Base-by-base conservation (phyloP, 2,113 vertebrate genomes). In the Apeltes quadracus region DNA sequence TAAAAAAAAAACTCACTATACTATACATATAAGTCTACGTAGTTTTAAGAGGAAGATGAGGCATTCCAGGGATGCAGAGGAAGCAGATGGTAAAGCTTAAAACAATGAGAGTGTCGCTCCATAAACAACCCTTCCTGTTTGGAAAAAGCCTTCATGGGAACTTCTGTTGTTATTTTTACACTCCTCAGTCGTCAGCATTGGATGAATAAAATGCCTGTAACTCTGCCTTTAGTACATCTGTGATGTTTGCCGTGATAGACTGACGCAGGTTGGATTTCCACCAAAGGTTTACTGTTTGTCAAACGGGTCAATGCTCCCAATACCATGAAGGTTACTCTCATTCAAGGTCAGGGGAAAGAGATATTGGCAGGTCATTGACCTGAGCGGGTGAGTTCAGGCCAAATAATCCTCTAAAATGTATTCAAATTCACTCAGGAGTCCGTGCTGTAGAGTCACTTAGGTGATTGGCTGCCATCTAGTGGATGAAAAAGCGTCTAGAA, bases 381-480 rank as follows among this genome's bases (percentile, higher is more conserved):
- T 4, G n/a, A 36, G 7, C 11, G 13, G 36, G 2, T 13, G 27
- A 53, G 1, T 14, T 8, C 0, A 27, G 29, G 18, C 8, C 8
- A 11, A 25, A 4, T 9, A 1, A 9, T 11, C 22, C 48, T 22
- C 20, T 12, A 34, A 23, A 16, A 23, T 15, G 23, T 53, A 29
- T 41, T 0, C 29, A 3, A 41, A 27, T 34, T 27, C n/a, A 36
- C 0, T 41, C 22, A 41, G 4, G 14, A n/a, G 38, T 22, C 22
- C 38, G 7, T 16, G 50, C 1, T 55, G 5, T 12, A 2, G n/a
- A n/a, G 3, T 0, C 18, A 1, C 61, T 15, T 27, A 43, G 25
- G 15, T 23, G 22, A 53, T 14, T 78, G n/a, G n/a, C n/a, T n/a
- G 55, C 76, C 84, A 84, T 78, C 81, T 84, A 20, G 79, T 87